phyloP scores from a whole-genome alignment of 2,113 vertebrate species.

The Polypterus senegalus region DNA sequence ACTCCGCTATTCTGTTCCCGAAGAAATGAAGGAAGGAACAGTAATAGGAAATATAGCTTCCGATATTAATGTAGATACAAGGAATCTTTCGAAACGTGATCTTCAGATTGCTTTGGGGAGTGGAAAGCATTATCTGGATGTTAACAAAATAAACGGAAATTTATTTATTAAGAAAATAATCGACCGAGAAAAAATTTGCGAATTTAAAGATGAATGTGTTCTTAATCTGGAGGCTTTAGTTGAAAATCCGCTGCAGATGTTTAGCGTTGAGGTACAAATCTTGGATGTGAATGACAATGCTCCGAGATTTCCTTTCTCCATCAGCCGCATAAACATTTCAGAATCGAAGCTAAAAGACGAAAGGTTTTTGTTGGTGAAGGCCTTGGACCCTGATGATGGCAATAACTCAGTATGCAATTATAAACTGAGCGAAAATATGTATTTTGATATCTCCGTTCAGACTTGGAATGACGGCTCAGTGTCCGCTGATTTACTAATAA shows the following conservation, averaged over 20 bases:
- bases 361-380: no score
- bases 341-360: slow-evolving; percentile 27
- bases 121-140: slow-evolving; percentile 4
- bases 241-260: slow-evolving; percentile 2
- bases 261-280: slow-evolving; percentile 23
- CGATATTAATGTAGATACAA: background rate
- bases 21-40: slow-evolving; percentile 7
- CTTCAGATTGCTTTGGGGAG: background rate
- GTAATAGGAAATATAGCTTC: background rate
- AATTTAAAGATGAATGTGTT: background rate
- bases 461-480: slow-evolving; percentile 14
- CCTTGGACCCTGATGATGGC: no score
- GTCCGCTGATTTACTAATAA: slow-evolving; percentile 34
- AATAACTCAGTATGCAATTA: no score
- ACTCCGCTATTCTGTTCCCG: slow-evolving; percentile 1
- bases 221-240: slow-evolving; percentile 1
- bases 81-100: background rate
- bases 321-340: slow-evolving; percentile 30
- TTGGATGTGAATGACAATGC: slow-evolving; percentile 45
- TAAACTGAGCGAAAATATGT: slow-evolving; percentile 25
- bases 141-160: slow-evolving; percentile 7
- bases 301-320: slow-evolving; percentile 29
- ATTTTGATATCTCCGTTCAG: slow-evolving; percentile 32
- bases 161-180: slow-evolving; percentile 6
- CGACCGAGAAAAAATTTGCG: slow-evolving; percentile 11